A percentile compares a stretch with the other conserved stretches of the same genome.
Conservation (phyloP, 2,113 vertebrate genomes). For the Erythrolamprus reginae region DNA sequence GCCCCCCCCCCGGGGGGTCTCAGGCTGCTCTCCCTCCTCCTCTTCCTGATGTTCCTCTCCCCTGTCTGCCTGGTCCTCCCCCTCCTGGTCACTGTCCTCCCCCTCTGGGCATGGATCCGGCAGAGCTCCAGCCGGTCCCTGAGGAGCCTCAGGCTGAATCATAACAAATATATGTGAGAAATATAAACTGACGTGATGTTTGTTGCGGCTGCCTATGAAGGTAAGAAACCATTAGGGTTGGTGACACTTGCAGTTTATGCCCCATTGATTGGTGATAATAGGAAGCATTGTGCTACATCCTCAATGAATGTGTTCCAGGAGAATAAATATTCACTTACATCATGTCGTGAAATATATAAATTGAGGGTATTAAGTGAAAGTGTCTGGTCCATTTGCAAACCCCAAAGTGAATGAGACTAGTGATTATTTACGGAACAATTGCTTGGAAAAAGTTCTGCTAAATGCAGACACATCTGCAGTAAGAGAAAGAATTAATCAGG, state of each 20-base stretch:
- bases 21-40: too few species aligned
- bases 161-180: neutral
- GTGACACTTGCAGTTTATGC: neutral
- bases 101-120: too few species aligned
- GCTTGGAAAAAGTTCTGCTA: neutral
- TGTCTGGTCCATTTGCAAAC: neutral
- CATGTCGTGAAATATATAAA: neutral
- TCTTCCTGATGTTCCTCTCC: too few species aligned
- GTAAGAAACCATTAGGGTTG: neutral
- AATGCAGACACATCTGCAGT: neutral
- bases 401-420: neutral
- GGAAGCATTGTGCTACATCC: neutral
- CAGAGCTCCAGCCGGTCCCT: too few species aligned
- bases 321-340: neutral
- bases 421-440: neutral
- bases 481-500: neutral
- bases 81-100: too few species aligned
- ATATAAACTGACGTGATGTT: neutral
- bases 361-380: neutral
- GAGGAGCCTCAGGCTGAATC: too few species aligned
- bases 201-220: neutral
- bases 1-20: too few species aligned
- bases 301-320: neutral
- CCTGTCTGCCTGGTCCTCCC: too few species aligned
- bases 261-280: neutral